Evolutionary conservation across 30 jellyfish, hydroid and myxozoan species (phyloP).

Genomic region (Catostylus mosaicus): DNA sequence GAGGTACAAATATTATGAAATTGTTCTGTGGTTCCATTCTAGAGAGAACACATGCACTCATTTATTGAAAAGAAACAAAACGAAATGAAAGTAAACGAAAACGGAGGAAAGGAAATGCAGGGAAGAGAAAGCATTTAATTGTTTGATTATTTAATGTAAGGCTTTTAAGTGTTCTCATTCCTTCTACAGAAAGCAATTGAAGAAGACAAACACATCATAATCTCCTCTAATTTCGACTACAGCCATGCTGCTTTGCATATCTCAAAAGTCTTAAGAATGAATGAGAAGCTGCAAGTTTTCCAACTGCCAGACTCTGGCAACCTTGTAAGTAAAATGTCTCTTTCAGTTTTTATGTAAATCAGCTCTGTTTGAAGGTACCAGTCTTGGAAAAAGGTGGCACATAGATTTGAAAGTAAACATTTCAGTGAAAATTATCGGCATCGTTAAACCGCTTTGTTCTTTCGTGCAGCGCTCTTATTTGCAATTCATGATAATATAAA

Average conservation of each 20-base stretch:
- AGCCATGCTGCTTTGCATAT: constrained; percentile 36
- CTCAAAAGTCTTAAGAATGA: constrained; percentile 14
- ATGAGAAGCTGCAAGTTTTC: constrained; percentile 1
- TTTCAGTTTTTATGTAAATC: too few relatives aligned
- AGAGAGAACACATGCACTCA: background rate
- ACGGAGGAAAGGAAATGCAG: too few relatives aligned
- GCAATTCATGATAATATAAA: too few relatives aligned
- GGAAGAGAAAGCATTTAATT: background rate
- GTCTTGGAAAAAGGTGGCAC: too few relatives aligned
- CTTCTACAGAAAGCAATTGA: background rate
- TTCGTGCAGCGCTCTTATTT: too few relatives aligned
- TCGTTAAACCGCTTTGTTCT: too few relatives aligned
- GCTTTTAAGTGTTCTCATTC: background rate
- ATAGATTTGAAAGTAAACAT: too few relatives aligned
- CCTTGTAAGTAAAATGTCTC: background rate
- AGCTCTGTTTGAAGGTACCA: too few relatives aligned
- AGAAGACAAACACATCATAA: background rate
- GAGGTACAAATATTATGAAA: background rate
- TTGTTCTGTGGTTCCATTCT: background rate
- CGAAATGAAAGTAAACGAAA: too few relatives aligned
- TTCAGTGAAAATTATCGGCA: too few relatives aligned
- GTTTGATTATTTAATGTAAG: background rate
- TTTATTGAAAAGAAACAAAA: background rate
- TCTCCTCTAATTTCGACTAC: constrained; percentile 9
- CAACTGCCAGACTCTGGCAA: background rate